Evolutionary conservation across 37 sponge, comb jelly and placozoan genomes (phyloP), one percentile per base, ranked within the genome.

Genomic region (Aphrocallistes beatrix): DNA sequence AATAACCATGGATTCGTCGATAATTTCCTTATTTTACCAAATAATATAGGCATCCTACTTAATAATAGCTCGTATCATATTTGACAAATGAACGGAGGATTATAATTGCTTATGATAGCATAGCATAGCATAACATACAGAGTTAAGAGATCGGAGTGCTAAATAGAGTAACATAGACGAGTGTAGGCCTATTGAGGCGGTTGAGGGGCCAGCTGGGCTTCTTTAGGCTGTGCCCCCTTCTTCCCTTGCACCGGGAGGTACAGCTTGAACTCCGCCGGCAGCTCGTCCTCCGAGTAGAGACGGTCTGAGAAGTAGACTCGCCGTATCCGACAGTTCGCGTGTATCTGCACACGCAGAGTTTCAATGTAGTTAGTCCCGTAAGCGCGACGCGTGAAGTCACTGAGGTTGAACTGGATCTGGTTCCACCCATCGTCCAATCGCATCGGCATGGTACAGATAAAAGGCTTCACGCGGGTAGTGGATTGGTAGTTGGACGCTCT

Each of bases 351-450:
- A 84, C 96, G 81, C 28, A 95, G 94, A 1, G 99, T 98, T 82
- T 98, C 99, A 86, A 98, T 98, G 92, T 98, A 98, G 90, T 98
- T 98, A 51, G 99, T 98, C 21, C 99, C 99, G 82, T 98, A 98
- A 1, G 99, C 99, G 81, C 99, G 87, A 9, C 99, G 87, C 0
- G 96, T 98, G 86, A 98, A 98, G 85, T 98, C 99, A 21, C 96
- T 90, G 51, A 98, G 85, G 90, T 98, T 98, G 86, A 98, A 98
- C 85, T 97, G 99, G 87, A 98, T 98, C 86, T 98, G 99, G 83
- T 98, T 98, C 99, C 99, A 98, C 25, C 99, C 99, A 81, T 98
- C 99, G 81, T 98, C 99, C 82, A 98, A 85, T 38, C 94, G 84
- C 99, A 98, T 98, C 32, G 99, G 99, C 96, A 98, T 98, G 39